Evolutionary conservation across 2,888 invertebrate genomes (phyloP).

Genomic region (Eubasilissa splendida): DNA sequence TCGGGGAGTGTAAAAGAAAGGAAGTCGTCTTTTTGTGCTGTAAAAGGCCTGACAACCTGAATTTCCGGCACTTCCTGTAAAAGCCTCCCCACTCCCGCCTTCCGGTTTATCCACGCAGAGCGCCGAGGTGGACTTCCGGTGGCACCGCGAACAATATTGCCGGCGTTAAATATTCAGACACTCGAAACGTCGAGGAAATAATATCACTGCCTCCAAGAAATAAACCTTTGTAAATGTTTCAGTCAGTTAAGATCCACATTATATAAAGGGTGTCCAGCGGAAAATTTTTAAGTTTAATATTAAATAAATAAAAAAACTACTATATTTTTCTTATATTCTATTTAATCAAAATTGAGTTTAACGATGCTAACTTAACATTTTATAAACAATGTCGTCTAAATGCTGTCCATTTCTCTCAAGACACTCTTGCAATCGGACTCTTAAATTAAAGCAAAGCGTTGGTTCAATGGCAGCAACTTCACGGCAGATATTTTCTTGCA

Average conservation of each 20-base stretch:
- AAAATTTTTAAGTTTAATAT: not conserved
- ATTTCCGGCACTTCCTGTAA: slow-evolving; percentile 50
- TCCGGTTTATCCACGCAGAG: slow-evolving; percentile 13
- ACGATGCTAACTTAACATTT: no score
- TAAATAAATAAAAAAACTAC: not conserved
- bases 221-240: slow-evolving; percentile 1
- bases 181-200: not conserved
- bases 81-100: slow-evolving; percentile 28
- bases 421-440: no score
- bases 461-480: no score
- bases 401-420: no score
- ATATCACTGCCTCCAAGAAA: not conserved
- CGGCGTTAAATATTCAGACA: not conserved
- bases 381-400: no score
- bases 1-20: slow-evolving; percentile 39
- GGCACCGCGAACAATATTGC: slow-evolving; percentile 26
- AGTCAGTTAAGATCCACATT: not conserved
- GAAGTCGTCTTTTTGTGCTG: slow-evolving; percentile 52
- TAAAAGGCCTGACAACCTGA: slow-evolving; percentile 56
- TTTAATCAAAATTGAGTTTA: no score
- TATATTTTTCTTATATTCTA: no score
- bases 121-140: slow-evolving; percentile 41
- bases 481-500: no score
- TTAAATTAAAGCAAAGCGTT: no score
- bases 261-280: not conserved